Percentiles rank a stretch among this genome's conserved stretches.
Conservation (phyloP, 2,888 invertebrate genomes). For the Tineola bisselliella region DNA sequence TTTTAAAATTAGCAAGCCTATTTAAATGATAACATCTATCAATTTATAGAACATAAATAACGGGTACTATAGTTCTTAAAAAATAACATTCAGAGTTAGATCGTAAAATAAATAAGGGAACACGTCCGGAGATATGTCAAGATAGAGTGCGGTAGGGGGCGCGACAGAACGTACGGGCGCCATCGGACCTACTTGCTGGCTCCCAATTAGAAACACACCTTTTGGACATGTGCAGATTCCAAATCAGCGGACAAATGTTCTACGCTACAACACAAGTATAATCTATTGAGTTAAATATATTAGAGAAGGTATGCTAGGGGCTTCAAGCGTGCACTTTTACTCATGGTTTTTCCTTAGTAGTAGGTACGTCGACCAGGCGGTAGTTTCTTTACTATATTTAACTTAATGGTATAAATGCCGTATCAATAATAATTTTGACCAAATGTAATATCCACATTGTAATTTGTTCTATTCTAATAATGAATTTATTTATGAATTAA, state of each 20-base stretch:
- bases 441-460: too few species aligned
- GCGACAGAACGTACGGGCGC: constrained; percentile 24
- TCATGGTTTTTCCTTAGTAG: too few species aligned
- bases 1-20: neutral
- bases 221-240: constrained; percentile 35
- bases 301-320: too few species aligned
- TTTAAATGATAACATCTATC: neutral
- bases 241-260: neutral
- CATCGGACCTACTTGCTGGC: constrained; percentile 37
- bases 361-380: too few species aligned
- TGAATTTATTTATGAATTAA: too few species aligned
- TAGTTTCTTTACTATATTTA: too few species aligned
- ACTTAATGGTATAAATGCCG: too few species aligned
- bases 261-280: neutral
- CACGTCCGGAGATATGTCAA: constrained; percentile 65
- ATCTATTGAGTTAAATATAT: too few species aligned
- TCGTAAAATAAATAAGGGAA: constrained; percentile 65
- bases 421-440: neutral
- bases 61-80: constrained; percentile 23
- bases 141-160: constrained; percentile 60
- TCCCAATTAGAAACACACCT: constrained; percentile 68
- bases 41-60: constrained; percentile 9
- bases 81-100: constrained; percentile 47
- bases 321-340: too few species aligned
- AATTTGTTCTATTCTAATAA: too few species aligned